Evolutionary conservation across 2,888 invertebrate genomes (phyloP).

Genomic region (Ennomos erosarius): DNA sequence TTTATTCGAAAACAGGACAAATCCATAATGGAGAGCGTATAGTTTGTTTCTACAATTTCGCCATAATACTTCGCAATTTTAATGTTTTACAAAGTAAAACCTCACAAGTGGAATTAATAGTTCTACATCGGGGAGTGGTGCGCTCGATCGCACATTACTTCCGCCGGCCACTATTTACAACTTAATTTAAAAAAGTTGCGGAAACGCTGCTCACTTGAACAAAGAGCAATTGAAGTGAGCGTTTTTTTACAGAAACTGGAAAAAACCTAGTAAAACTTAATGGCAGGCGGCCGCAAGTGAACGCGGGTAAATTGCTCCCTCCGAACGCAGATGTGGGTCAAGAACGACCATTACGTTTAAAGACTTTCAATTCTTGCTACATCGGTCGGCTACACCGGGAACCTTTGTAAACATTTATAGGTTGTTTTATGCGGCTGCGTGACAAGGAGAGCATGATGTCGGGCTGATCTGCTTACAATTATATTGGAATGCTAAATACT

Average conservation of each 20-base stretch:
- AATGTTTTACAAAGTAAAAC: no score
- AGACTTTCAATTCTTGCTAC: constrained; percentile 6
- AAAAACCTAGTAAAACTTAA: constrained; percentile 4
- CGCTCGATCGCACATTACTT: constrained; percentile 1
- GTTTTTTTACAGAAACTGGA: constrained; percentile 25
- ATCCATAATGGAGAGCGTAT: no score
- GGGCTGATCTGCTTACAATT: no score
- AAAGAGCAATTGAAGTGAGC: constrained; percentile 28
- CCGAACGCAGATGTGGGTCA: constrained; percentile 6
- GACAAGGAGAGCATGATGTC: no score
- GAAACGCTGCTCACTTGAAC: constrained; percentile 15
- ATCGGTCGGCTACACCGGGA: background rate
- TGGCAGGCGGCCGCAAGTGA: constrained; percentile 1
- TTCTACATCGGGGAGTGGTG: no score
- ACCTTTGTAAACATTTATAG: no score
- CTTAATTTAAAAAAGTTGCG: constrained; percentile 13
- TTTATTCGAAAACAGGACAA: no score
- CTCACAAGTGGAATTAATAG: no score
- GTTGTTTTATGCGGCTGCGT: background rate
- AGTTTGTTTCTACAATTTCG: no score
- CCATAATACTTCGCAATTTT: no score
- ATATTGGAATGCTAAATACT: no score
- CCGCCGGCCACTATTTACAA: constrained; percentile 4
- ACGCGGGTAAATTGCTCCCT: background rate
- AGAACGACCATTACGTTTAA: background rate